Conservation (phyloP, 1,140 invertebrate genomes). For the Drosophila cardini region DNA sequence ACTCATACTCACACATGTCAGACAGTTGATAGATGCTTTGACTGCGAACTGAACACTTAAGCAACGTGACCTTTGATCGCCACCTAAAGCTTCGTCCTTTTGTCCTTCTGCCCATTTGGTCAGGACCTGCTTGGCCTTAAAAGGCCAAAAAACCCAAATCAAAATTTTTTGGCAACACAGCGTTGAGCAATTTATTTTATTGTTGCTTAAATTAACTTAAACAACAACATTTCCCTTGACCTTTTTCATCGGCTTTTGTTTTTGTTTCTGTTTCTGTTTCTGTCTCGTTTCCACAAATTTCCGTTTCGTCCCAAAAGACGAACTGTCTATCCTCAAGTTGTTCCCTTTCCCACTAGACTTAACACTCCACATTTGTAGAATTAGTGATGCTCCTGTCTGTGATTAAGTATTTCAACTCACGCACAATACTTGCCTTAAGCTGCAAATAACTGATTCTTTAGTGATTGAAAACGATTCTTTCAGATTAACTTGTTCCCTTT, state of each 20-base stretch:
- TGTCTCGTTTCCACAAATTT: slow-evolving; percentile 26
- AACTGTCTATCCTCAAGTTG: slow-evolving; percentile 1
- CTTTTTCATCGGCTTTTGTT: slow-evolving; percentile 21
- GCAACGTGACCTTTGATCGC: slow-evolving; percentile 48
- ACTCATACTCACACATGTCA: slow-evolving; percentile 11
- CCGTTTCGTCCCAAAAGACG: slow-evolving; percentile 12
- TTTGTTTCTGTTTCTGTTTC: slow-evolving; percentile 10
- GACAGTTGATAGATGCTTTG: slow-evolving; percentile 34
- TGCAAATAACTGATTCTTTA: neutral
- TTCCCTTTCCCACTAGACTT: neutral
- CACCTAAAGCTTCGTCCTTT: neutral
- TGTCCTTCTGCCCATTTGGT: neutral
- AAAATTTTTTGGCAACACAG: slow-evolving; percentile 42
- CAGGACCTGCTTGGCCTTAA: neutral
- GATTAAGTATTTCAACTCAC: slow-evolving; percentile 10
- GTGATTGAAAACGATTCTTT: neutral
- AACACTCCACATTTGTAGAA: neutral
- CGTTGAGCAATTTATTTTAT: slow-evolving; percentile 62
- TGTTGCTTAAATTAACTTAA: slow-evolving; percentile 64
- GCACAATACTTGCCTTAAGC: slow-evolving; percentile 5
- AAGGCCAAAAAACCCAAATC: slow-evolving; percentile 39
- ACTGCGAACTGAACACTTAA: slow-evolving; percentile 31
- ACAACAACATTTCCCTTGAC: slow-evolving; percentile 50
- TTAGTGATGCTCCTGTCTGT: slow-evolving; percentile 10
- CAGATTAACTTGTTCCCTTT: no score